Evolutionary conservation across 2,888 invertebrate species (phyloP).

Genomic region (Amphipyra tragopoginis): DNA sequence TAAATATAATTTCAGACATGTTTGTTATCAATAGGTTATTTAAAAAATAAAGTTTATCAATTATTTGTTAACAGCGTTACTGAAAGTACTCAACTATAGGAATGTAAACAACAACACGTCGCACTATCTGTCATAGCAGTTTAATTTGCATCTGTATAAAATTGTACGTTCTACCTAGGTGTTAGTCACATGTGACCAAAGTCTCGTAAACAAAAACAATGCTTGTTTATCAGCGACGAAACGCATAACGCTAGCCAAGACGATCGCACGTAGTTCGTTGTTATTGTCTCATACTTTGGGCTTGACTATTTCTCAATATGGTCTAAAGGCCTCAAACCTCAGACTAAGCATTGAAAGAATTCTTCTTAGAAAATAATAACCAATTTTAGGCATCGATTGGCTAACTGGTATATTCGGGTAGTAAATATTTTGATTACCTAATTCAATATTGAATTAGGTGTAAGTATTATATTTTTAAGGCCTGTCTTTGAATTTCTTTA

Average conservation of each 20-base stretch:
- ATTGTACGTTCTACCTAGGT: constrained; percentile 11
- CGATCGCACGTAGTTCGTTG: constrained; percentile 21
- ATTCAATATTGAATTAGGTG: neutral
- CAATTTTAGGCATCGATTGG: constrained; percentile 13
- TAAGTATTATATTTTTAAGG: neutral
- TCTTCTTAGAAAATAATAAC: constrained; percentile 4
- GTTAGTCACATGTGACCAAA: constrained; percentile 41
- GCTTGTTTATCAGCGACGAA: constrained; percentile 49
- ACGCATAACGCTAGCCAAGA: constrained; percentile 45
- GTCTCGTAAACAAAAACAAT: constrained; percentile 60
- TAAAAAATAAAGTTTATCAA: neutral
- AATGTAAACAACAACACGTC: constrained; percentile 46
- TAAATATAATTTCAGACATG: neutral
- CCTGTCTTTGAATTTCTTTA: neutral
- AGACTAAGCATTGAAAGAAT: constrained; percentile 5
- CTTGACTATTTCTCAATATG: constrained; percentile 19
- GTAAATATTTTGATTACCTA: constrained; percentile 11
- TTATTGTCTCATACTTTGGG: constrained; percentile 8
- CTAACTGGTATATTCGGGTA: constrained; percentile 19
- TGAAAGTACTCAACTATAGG: constrained; percentile 18
- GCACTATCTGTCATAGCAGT: constrained; percentile 15
- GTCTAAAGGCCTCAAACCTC: neutral
- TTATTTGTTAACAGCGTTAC: constrained; percentile 20
- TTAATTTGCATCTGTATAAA: constrained; percentile 34
- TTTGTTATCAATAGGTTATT: neutral